Conservation (phyloP, 2,113 vertebrate species). For the Cercocebus atys region DNA sequence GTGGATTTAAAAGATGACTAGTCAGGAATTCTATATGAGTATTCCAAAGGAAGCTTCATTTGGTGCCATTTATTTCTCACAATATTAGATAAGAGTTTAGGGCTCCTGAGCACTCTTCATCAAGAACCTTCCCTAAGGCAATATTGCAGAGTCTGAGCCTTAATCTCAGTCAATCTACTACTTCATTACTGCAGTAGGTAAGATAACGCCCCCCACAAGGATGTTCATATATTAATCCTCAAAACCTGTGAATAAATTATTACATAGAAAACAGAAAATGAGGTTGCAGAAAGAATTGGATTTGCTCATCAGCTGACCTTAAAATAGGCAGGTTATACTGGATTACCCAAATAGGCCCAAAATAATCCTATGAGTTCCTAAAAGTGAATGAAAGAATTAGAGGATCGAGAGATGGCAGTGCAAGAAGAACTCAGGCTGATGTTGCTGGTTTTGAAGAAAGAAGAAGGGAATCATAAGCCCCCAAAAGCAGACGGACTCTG, state of each 20-base stretch:
- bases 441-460: not conserved
- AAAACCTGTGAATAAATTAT: not conserved
- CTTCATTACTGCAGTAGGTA: not conserved
- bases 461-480: not conserved
- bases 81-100: not conserved
- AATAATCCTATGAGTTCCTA: not conserved
- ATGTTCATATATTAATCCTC: not conserved
- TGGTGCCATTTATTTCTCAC: not conserved
- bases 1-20: not conserved
- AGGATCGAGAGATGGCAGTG: not conserved
- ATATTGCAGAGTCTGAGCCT: not conserved
- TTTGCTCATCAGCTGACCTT: not conserved
- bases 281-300: not conserved
- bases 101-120: not conserved
- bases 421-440: not conserved
- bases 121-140: not conserved
- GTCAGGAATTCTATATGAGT: not conserved
- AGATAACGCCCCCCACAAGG: not conserved
- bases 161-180: not conserved
- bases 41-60: not conserved
- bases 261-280: not conserved
- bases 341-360: not conserved
- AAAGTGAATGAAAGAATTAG: not conserved
- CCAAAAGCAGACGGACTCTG: not conserved
- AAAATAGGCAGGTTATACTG: not conserved